These are phyloP conservation scores for Schizotus pectinicornis DNA, from an alignment of 2,888 invertebrate genomes.

Conservation along the genomic window DNA sequence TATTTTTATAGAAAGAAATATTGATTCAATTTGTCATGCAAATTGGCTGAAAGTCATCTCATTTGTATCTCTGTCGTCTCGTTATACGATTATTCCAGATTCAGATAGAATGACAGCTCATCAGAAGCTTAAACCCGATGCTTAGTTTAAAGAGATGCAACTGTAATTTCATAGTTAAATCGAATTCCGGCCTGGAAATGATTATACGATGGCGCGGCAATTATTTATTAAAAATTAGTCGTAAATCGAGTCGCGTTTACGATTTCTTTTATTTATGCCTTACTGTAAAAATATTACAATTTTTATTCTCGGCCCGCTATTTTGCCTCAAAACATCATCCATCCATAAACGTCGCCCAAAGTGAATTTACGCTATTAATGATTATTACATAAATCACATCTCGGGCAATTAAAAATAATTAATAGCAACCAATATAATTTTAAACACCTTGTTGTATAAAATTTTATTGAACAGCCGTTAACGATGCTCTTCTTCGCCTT, in stretches of 20 bases:
- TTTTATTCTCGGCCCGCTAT: neutral
- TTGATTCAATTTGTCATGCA: constrained; percentile 60
- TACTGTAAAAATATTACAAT: neutral
- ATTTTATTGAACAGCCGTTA: constrained; percentile 23
- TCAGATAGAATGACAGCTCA: constrained; percentile 53
- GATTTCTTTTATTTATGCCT: neutral
- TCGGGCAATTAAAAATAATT: constrained; percentile 37
- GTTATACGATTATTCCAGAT: constrained; percentile 58
- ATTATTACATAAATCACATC: constrained; percentile 38
- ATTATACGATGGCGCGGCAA: too few species aligned
- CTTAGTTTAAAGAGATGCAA: constrained; percentile 53
- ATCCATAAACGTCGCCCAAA: constrained; percentile 16
- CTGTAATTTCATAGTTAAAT: constrained; percentile 46
- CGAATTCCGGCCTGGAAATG: neutral
- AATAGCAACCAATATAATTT: constrained; percentile 40
- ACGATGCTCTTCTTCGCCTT: constrained; percentile 19
- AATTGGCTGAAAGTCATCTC: constrained; percentile 59
- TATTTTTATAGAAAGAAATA: constrained; percentile 61
- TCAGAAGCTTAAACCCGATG: constrained; percentile 54
- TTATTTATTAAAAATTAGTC: too few species aligned
- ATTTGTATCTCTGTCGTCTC: constrained; percentile 59
- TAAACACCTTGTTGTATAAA: constrained; percentile 36
- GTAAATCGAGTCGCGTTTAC: too few species aligned
- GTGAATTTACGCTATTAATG: constrained; percentile 32
- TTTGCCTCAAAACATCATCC: constrained; percentile 22